Base-by-base conservation (phyloP, 2,888 invertebrate species). In the Ophioninae sp. region DNA sequence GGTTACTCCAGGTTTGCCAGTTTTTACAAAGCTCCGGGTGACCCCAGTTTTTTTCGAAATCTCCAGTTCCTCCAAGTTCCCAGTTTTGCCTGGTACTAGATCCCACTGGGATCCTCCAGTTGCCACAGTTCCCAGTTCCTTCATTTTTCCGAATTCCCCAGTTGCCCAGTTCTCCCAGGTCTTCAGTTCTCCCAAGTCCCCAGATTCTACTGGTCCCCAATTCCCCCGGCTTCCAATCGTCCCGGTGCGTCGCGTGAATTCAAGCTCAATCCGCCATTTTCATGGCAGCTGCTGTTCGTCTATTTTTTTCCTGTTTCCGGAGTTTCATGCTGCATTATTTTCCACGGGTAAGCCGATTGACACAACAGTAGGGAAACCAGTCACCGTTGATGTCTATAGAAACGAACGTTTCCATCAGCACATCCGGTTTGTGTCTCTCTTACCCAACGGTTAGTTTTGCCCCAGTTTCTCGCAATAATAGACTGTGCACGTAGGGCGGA, bases 401-500 rank as follows among this genome's bases (percentile, higher is more conserved):
- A 50, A 17, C 74, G 30, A 72, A 13, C 59, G 37, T 72, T 56
- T 30, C 30, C 41, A 39, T 20, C 72, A 23, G 39, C 57, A 7
- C 30, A 7, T 50, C 37, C 50, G 20, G 17, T 10, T 39, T 30
- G 23, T 37, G 17, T 73, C 56, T 30, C 59, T 61, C 21, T 68
- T 68, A 30, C 30, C 50, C 56, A 70, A 30, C 76, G n/a, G 57
- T 77, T 50, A 77, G 62, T 80, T 83, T 76, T 80, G 80, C 61
- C 73, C 80, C 73, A 83, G 76, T 83, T 83, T 75, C 65, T 67
- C 72, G 20, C 75, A 72, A 62, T 79, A 76, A 79, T 72, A 61
- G 50, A 56, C 39, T 17, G 50, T 13, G 17, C 50, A 74, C 57
- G 37, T 72, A 30, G 72, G 23, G 20, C 13, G n/a, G 44, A 62